phyloP scores from a whole-genome alignment of 2,888 invertebrate species.

The Nipponacmea schrenckii region DNA sequence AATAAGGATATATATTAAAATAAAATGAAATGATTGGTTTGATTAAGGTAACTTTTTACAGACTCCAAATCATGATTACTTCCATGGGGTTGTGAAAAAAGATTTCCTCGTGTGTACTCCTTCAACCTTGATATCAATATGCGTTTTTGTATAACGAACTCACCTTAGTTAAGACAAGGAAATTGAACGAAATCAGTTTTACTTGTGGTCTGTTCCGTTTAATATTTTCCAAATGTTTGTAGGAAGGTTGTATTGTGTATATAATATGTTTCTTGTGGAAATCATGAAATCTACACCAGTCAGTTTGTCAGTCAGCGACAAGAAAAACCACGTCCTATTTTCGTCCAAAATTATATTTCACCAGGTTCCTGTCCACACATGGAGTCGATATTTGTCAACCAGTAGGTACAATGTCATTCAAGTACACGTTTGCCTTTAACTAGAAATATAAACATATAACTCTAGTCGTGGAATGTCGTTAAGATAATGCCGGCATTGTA shows the following conservation, averaged over 20 bases:
- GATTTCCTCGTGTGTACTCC: neutral
- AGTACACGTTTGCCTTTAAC: neutral
- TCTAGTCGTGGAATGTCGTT: neutral
- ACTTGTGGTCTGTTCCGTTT: neutral
- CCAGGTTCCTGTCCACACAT: neutral
- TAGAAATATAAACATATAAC: neutral
- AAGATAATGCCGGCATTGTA: neutral
- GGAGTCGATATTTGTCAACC: neutral
- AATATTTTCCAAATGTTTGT: neutral
- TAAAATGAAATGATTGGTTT: too few species aligned
- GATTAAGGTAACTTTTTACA: too few species aligned
- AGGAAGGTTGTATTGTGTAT: neutral
- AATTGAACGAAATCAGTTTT: slow-evolving; percentile 4
- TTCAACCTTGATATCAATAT: neutral
- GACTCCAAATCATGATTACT: too few species aligned
- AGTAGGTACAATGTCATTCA: slow-evolving; percentile 3
- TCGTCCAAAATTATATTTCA: neutral
- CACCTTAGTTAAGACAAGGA: neutral
- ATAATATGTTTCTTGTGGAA: neutral
- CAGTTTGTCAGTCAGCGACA: neutral
- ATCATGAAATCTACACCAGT: neutral
- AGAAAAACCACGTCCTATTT: neutral
- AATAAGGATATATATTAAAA: too few species aligned
- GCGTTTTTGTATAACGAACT: neutral
- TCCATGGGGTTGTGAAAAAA: too few species aligned